Percentiles rank a stretch among this genome's conserved stretches.
Conservation (phyloP, 1,140 invertebrate species). For the Limonius californicus region DNA sequence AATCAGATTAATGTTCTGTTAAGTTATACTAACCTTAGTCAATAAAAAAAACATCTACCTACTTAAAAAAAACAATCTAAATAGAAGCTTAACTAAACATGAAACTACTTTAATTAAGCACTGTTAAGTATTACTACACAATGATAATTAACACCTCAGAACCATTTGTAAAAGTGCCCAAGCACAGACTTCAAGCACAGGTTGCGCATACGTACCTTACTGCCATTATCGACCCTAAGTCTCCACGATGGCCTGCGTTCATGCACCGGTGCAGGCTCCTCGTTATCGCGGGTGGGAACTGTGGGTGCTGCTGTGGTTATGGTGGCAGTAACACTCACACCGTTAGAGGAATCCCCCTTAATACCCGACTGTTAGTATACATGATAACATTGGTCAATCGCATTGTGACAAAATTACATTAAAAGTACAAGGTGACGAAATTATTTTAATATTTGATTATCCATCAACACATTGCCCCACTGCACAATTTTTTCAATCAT, state of each 20-base stretch:
- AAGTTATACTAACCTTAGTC: no score
- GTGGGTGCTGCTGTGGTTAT: conserved; percentile 53
- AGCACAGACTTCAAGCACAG: neutral
- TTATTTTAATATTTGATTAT: no score
- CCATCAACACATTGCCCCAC: no score
- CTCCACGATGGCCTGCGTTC: conserved; percentile 88
- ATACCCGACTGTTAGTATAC: conserved; percentile 31
- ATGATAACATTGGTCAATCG: neutral
- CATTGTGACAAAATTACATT: neutral
- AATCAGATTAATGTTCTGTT: no score
- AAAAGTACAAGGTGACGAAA: no score
- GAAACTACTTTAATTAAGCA: no score
- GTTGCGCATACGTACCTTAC: conserved; percentile 63
- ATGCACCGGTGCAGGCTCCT: conserved; percentile 40
- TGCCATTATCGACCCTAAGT: conserved; percentile 80
- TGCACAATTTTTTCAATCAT: no score
- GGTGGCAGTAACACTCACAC: conserved; percentile 53
- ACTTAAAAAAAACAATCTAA: no score
- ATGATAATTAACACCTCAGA: neutral
- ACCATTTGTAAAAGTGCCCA: neutral
- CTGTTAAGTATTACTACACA: no score
- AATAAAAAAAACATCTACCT: no score
- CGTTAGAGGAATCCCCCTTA: conserved; percentile 35
- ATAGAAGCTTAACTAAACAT: no score
- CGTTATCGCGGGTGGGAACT: conserved; percentile 33